Evolutionary conservation across 1,140 invertebrate species (phyloP), one percentile per base, ranked within the genome.

Genomic region (Drosophila ohnishii): DNA sequence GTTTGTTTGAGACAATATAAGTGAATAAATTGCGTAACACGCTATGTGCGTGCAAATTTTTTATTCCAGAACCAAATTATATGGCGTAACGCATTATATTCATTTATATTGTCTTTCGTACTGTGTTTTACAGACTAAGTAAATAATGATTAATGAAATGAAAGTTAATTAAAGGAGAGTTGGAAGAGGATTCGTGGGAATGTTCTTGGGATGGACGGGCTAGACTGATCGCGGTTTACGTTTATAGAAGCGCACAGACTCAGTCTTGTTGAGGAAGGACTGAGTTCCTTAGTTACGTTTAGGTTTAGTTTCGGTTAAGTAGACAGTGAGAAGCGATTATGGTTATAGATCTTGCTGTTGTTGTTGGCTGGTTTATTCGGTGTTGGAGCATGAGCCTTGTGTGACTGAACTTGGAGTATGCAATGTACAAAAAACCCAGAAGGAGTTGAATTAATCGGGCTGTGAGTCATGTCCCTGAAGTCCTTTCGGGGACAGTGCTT

Each of bases 371-470:
- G 83, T 83, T 86, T 82, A 83, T 87, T 87, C 78, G 78, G 82
- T 86, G 82, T 87, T 83, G 82, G 83, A 87, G 79, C 83, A 86
- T 87, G 83, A 87, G 83, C 78, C 69, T 67, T 58, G 56, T 78
- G 59, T 35, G 50, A 53, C 50, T 53, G 22, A 65, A 64, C 72
- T 74, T 67, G 62, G 45, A 74, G 56, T 69, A 50, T 76, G 67
- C 45, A 64, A 60, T 77, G 48, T 74, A 74, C 71, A 85, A 39
- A 60, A 71, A 47, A 65, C 48, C 67, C 50, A 55, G 69, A 47
- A 57, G 48, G 53, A 47, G 63, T 57, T 42, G 69, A 64, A 60
- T 71, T 64, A 75, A 48, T 57, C 51, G 82, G 57, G 75, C 75
- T 72, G 75, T 79, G 62, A 63, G 76, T 79, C 45, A 14, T 37